Percentiles rank a stretch among this genome's conserved stretches.
Conservation (phyloP, 1,140 invertebrate genomes). For the Neodiprion virginianus region DNA sequence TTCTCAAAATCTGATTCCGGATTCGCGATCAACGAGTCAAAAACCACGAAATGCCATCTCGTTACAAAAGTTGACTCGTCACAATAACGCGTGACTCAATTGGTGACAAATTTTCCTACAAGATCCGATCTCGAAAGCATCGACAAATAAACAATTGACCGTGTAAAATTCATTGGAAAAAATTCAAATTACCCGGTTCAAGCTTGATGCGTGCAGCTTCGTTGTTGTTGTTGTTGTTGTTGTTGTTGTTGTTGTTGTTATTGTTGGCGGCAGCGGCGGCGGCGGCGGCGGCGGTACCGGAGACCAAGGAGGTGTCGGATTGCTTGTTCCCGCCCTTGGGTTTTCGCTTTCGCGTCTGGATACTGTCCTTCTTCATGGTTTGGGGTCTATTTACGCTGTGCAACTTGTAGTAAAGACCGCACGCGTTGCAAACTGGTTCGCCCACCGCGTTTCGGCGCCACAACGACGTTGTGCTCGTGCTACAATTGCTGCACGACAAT, state of each 20-base stretch:
- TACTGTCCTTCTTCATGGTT: conserved; percentile 96
- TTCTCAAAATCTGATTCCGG: no score
- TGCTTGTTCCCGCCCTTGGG: conserved; percentile 74
- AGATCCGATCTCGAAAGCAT: no score
- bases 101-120: no score
- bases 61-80: no score
- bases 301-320: conserved; percentile 39
- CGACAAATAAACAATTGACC: not conserved
- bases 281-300: not conserved
- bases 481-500: conserved; percentile 90
- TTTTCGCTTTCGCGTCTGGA: conserved; percentile 92
- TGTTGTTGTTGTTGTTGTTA: conserved; percentile 45
- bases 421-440: conserved; percentile 94
- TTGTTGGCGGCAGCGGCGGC: conserved; percentile 31
- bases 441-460: conserved; percentile 89
- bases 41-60: no score
- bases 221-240: conserved; percentile 46
- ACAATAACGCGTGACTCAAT: no score
- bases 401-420: conserved; percentile 91
- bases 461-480: conserved; percentile 84
- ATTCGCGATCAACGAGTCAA: no score
- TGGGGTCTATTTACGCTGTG: conserved; percentile 87
- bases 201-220: conserved; percentile 33
- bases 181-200: conserved; percentile 39
- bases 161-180: not conserved